Evolutionary conservation across 2,888 invertebrate species (phyloP), one percentile per base, ranked within the genome.

Genomic region (Cheiracanthium punctorium): DNA sequence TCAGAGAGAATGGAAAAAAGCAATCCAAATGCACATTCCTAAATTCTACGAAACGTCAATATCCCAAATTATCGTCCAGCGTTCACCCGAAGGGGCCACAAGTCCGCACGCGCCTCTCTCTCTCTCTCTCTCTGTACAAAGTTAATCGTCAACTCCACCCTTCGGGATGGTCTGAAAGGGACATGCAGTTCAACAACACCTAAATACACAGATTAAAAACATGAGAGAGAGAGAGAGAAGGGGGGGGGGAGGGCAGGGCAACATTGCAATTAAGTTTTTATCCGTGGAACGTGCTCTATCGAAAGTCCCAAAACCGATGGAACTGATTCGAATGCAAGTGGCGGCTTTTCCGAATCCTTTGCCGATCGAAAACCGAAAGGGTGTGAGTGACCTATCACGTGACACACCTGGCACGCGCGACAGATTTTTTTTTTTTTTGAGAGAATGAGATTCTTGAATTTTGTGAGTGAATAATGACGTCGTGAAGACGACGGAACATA

Each of bases 321-420:
- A 17, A n/a, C 41, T 43, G 24, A 71, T 41, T 41, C 71, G 43
- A 43, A 71, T 71, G 41, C 29, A 71, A 20, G 58, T 5, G 24
- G 1, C 14, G 43, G 10, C 43, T 48, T 17, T 48, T 76, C 32
- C 12, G 33, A n/a, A 29, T 70, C 58, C 17, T 12, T 17, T 17
- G 4, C 69, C n/a, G 69, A 69, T 69, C 69, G 69, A 24, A n/a
- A n/a, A n/a, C 28, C 24, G 20, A 33, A 28, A 24, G 24, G 72
- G 73, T 67, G 84, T 84, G 84, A 85, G 69, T 85, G 84, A 85
- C 84, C 84, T 85, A 69, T 79, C 84, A 79, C 73, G 79, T 85
- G 84, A 85, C 74, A 69, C 70, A 64, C 30, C 30, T 41, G 80
- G 64, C 75, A 71, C 75, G 82, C 71, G 82, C 75, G 32, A 58